Conservation (phyloP, 2,113 vertebrate genomes). For the Toxotes jaculatrix region DNA sequence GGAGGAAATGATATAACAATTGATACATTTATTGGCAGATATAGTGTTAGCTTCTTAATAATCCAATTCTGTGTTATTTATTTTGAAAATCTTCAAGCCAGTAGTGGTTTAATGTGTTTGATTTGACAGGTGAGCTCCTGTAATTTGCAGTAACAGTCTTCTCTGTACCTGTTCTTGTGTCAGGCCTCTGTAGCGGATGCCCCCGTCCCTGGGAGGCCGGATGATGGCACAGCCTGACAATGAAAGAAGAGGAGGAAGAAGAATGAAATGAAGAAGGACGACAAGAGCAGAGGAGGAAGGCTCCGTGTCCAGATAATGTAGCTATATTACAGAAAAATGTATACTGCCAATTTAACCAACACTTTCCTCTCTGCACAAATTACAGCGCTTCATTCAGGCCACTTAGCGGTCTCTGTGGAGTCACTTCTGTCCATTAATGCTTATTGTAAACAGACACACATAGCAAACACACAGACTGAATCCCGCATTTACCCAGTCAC, state of each 20-base stretch:
- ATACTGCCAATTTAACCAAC: constrained; percentile 40
- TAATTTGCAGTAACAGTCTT: not conserved
- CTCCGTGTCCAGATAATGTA: constrained; percentile 35
- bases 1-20: not conserved
- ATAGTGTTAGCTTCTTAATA: not conserved
- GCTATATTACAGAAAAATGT: constrained; percentile 37
- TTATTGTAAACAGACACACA: constrained; percentile 45
- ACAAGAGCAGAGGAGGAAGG: constrained; percentile 2
- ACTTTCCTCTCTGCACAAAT: constrained; percentile 39
- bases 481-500: constrained; percentile 25
- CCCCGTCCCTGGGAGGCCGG: constrained; percentile 93
- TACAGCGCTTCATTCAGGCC: constrained; percentile 54
- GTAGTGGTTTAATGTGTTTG: not conserved
- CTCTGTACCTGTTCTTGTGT: constrained; percentile 89
- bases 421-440: constrained; percentile 60
- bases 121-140: not conserved
- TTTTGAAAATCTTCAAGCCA: constrained; percentile 8
- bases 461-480: constrained; percentile 32
- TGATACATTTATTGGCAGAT: not conserved
- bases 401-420: constrained; percentile 52
- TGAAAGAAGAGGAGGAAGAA: constrained; percentile 13
- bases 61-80: not conserved
- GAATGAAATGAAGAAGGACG: constrained; percentile 1
- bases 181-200: constrained; percentile 95
- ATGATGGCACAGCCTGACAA: constrained; percentile 91